Evolutionary conservation across 2,888 invertebrate genomes (phyloP).

Genomic region (Steinernema scapterisci): DNA sequence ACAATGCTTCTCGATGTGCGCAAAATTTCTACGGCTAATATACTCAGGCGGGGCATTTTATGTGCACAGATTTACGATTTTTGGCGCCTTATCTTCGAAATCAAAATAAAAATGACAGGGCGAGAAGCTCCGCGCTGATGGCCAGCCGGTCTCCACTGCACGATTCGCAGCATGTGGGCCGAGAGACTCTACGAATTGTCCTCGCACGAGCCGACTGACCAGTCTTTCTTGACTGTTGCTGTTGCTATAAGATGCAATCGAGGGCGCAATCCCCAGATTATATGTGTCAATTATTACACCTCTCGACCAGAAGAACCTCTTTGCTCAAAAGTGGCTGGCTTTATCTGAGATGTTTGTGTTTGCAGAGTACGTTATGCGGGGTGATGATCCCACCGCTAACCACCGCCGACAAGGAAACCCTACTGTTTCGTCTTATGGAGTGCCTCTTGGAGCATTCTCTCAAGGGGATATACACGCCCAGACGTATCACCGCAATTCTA

Average conservation of each 20-base stretch:
- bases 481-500: conserved; percentile 47
- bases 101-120: conserved; percentile 27
- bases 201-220: not conserved
- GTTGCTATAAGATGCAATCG: not conserved
- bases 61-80: not conserved
- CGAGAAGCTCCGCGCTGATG: too few relatives aligned
- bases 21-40: conserved; percentile 23
- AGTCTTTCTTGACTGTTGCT: not conserved
- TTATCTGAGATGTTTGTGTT: conserved; percentile 5
- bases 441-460: not conserved
- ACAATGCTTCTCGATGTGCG: conserved; percentile 6
- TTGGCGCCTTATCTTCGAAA: conserved; percentile 20
- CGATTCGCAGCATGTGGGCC: conserved; percentile 1
- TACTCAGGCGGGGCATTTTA: not conserved
- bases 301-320: not conserved
- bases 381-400: not conserved
- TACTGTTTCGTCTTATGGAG: conserved; percentile 3
- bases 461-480: not conserved
- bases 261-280: not conserved
- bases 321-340: conserved; percentile 1
- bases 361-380: conserved; percentile 26
- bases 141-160: not conserved
- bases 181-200: not conserved
- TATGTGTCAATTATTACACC: conserved; percentile 25
- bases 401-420: not conserved